Base-by-base conservation (phyloP, 92 coral and sea anemone species). In the Epizoanthus rinbou region DNA sequence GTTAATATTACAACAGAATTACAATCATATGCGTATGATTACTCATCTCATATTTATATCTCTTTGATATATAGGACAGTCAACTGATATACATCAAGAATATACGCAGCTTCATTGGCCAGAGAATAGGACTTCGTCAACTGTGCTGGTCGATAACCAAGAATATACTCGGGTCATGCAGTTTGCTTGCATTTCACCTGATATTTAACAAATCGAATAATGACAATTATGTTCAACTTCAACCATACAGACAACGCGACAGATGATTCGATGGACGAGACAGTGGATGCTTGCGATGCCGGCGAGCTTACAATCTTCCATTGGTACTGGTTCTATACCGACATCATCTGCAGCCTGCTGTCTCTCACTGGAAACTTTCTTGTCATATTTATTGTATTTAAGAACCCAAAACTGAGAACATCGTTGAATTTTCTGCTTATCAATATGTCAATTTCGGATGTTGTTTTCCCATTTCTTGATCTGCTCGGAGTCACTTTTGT, bases 251-350 rank as follows among this genome's bases (percentile, higher is more conserved):
- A 78, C 19, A 78, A 78, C 71, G 19, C 62, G 16, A 0, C 57
- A 78, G 23, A 41, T 52, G 13, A 41, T 41, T 28, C 39, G 23
- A 37, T 11, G 7, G 54, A 41, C 8, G 50, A 33, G 16, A 33
- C 53, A 21, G 17, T 18, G 4, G 21, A 17, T 37, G 2, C 5
- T 21, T 78, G 71, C 45, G 58, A 5, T 14, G 58, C 16, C 28
- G n/a, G 24, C 5, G 72, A 60, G 19, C 57, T 2, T 3, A 14
- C 35, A 13, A 13, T 52, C 7, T 41, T 41, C 21, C 17, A 39
- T 39, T 78, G 82, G 82, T 78, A 78, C 58, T 78, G 82, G 82
- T 78, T 78, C 31, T 78, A 45, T 19, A 43, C 82, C 6, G 71
- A 78, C 31, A 54, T 78, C 11, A 13, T 62, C 41, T 78, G 82